Base-by-base conservation (phyloP, 2,888 invertebrate genomes). In the Pinctada fucata region DNA sequence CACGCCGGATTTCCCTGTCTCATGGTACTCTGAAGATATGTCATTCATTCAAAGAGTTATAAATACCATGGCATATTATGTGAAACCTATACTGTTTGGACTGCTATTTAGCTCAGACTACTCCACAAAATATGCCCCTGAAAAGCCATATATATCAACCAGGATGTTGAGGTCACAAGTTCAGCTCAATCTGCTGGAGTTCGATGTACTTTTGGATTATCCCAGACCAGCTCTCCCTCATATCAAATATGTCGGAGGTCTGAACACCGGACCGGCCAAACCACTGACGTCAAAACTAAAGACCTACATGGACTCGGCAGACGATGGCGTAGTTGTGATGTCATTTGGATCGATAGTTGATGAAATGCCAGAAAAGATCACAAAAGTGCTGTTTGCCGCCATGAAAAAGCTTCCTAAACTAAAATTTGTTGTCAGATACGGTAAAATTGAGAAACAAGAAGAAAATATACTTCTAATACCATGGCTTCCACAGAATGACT, bases 401-500 rank as follows among this genome's bases (percentile, higher is more conserved):
- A 83, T 85, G 63, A 52, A 78, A 45, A 63, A 79, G 58, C 10
- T 66, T 31, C 13, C 63, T 10, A 16, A 71, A 1, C 47, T 72
- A 10, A 68, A 72, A 13, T 77, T 72, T 48, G 58, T 68, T 48
- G 10, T 68, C 13, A 50, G 65, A 10, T 8, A 51, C 68, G 69
- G 69, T 3, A 6, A 49, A 3, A 8, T n/a, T 16, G 58, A 16
- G 52, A 31, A 48, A 68, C 1, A 68, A n/a, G 63, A 65, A 5
- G 63, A 47, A 31, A 77, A 77, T 67, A 48, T 77, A 10, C 49
- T 77, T 51, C 16, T 73, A 6, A 47, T 67, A 2, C 77, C 77
- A 49, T 85, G 85, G 85, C 58, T 84, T 48, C 84, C 85, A 8
- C 85, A 85, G 64, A 81, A 84, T 70, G 85, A 84, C 50, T 50